phyloP scores from a whole-genome alignment of 30 jellyfish, hydroid and myxozoan genomes.

The Sanderia malayensis region DNA sequence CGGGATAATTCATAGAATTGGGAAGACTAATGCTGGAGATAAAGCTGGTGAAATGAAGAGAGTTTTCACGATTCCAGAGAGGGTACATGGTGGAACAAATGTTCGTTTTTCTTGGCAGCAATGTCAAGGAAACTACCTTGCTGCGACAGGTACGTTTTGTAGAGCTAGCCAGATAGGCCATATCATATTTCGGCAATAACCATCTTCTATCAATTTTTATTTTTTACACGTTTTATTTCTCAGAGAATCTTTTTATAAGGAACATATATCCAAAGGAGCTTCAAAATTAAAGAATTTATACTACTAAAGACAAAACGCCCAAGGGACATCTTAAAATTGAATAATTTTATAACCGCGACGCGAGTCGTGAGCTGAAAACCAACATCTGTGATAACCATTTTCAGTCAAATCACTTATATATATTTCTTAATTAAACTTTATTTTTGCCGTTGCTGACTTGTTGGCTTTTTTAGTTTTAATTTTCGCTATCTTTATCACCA shows the following conservation, averaged over 20 bases:
- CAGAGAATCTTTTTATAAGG: background rate
- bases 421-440: too few species aligned
- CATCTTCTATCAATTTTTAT: too few species aligned
- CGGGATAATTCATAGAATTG: too few species aligned
- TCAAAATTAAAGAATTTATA: background rate
- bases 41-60: constrained; percentile 52
- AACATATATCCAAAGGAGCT: background rate
- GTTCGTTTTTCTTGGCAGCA: constrained; percentile 92
- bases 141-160: constrained; percentile 72
- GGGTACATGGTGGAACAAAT: constrained; percentile 90
- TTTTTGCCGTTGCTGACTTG: too few species aligned
- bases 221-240: background rate
- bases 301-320: background rate
- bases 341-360: too few species aligned
- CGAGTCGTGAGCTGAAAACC: too few species aligned
- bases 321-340: too few species aligned
- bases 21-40: background rate
- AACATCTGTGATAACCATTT: too few species aligned
- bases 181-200: background rate
- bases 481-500: too few species aligned
- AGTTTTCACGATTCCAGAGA: constrained; percentile 90
- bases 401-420: too few species aligned
- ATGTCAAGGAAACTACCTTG: constrained; percentile 87
- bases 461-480: too few species aligned
- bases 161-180: background rate